These are phyloP conservation scores for Elachura formosa DNA, from an alignment of 2,113 vertebrate genomes.

Conservation along the genomic window DNA sequence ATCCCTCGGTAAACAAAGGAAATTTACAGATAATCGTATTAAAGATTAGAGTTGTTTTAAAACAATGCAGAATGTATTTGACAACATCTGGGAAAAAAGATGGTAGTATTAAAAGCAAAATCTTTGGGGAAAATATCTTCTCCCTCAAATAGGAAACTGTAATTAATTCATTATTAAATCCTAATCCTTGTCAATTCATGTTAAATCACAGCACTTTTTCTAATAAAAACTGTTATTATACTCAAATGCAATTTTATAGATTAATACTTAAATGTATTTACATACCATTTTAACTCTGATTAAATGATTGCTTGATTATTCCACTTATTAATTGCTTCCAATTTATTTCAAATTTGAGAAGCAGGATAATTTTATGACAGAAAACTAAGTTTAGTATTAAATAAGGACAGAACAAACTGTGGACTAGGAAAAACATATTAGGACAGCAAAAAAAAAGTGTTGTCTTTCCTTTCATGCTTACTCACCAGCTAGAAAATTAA, in stretches of 20 bases:
- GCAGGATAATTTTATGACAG: background rate
- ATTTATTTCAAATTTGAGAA: background rate
- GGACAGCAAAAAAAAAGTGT: background rate
- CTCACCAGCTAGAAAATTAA: background rate
- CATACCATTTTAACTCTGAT: background rate
- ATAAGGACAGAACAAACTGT: background rate
- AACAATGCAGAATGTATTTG: background rate
- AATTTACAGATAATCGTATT: slow-evolving; percentile 45
- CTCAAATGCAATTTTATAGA: background rate
- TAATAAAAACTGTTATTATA: background rate
- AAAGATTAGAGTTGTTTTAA: slow-evolving; percentile 47
- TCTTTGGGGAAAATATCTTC: background rate
- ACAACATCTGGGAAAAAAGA: slow-evolving; percentile 26
- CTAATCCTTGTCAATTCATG: background rate
- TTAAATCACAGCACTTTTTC: background rate
- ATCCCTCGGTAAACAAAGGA: slow-evolving; percentile 49
- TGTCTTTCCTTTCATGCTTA: background rate
- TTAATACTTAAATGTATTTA: background rate
- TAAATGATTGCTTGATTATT: background rate
- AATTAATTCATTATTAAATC: slow-evolving; percentile 7
- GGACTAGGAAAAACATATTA: background rate
- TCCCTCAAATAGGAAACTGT: background rate
- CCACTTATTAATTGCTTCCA: background rate
- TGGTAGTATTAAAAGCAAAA: background rate
- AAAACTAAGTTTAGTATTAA: background rate